Conservation (phyloP, 1,140 invertebrate species). For the Tetraneura akinire region DNA sequence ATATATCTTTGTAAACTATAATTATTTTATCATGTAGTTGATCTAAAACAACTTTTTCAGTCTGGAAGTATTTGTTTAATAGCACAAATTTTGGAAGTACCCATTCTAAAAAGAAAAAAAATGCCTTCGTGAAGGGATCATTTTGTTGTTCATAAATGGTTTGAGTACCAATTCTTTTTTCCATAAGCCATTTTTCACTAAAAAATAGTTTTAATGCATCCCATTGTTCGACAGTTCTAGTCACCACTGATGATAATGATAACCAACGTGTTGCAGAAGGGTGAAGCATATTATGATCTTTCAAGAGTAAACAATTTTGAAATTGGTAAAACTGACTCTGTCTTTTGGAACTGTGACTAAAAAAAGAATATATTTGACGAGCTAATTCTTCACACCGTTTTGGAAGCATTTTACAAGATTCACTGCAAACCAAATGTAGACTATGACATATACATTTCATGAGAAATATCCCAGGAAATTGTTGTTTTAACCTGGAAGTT, state of each 20-base stretch:
- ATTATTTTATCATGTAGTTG: background rate
- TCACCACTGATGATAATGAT: background rate
- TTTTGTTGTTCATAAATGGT: background rate
- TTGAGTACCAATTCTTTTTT: background rate
- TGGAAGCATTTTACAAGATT: constrained; percentile 58
- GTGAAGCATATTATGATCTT: background rate
- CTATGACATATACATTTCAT: constrained; percentile 12
- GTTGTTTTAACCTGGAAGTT: fast-evolving
- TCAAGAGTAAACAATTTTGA: background rate
- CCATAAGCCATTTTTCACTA: background rate
- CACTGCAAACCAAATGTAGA: constrained; percentile 53
- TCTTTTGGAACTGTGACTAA: background rate
- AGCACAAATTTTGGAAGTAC: background rate
- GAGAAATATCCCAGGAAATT: background rate
- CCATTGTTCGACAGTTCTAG: background rate
- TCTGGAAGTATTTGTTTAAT: constrained; percentile 31
- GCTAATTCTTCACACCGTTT: constrained; percentile 54
- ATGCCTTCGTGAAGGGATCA: background rate
- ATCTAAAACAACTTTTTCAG: constrained; percentile 4
- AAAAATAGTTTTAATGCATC: background rate
- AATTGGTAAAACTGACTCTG: background rate
- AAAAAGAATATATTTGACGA: background rate
- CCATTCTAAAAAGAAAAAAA: constrained; percentile 27
- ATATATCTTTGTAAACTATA: background rate
- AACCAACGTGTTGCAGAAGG: background rate